Conservation (phyloP, 2,888 invertebrate genomes). For the Aromia moschata region DNA sequence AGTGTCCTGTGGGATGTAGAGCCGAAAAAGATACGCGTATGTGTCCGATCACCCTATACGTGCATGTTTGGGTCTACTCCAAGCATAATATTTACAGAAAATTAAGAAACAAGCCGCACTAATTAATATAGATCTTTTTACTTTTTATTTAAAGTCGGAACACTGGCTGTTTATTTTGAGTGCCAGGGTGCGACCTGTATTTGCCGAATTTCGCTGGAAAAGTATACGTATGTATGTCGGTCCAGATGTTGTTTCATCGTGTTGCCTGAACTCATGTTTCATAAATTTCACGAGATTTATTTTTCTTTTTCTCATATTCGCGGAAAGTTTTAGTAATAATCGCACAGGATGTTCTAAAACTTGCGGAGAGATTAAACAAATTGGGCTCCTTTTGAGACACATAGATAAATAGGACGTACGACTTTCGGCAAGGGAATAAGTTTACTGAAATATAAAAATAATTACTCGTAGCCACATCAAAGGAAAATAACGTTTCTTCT, state of each 20-base stretch:
- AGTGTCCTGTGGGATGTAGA: slow-evolving; percentile 35
- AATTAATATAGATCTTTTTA: slow-evolving; percentile 17
- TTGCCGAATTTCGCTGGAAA: neutral
- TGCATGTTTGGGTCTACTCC: slow-evolving; percentile 40
- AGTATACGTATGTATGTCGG: neutral
- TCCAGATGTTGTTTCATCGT: neutral
- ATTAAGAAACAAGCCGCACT: slow-evolving; percentile 22
- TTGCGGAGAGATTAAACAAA: too few species aligned
- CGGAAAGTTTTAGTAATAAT: neutral
- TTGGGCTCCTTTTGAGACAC: neutral
- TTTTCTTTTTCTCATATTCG: neutral
- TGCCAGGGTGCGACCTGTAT: neutral
- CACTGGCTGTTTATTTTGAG: slow-evolving; percentile 2
- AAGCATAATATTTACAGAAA: slow-evolving; percentile 40
- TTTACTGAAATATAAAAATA: too few species aligned
- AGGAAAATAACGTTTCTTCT: too few species aligned
- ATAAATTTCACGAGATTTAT: neutral
- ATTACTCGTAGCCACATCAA: too few species aligned
- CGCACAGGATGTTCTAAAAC: neutral
- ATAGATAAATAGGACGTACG: too few species aligned
- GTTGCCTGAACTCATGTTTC: neutral
- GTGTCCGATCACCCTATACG: slow-evolving; percentile 35
- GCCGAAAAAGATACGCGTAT: slow-evolving; percentile 33
- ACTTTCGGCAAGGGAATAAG: too few species aligned
- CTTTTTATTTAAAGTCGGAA: slow-evolving; percentile 7